phyloP scores from a whole-genome alignment of 1,140 invertebrate species.

The Stenopsyche tienmushanensis region DNA sequence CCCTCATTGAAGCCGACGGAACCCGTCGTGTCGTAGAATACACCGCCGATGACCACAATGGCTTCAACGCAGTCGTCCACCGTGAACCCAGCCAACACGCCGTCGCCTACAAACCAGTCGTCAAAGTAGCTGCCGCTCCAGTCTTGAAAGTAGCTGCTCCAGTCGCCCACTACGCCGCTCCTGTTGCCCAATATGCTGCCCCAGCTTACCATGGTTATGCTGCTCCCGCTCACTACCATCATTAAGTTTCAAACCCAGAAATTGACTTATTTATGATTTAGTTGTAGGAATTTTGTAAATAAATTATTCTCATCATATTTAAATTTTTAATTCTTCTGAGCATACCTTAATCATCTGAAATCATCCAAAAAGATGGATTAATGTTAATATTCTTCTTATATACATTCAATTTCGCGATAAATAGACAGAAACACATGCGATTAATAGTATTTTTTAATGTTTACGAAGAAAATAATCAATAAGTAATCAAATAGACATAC shows the following conservation, averaged over 20 bases:
- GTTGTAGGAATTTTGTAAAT: slow-evolving; percentile 21
- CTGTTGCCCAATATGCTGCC: slow-evolving; percentile 43
- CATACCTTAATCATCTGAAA: no score
- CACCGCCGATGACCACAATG: slow-evolving; percentile 69
- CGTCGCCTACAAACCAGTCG: slow-evolving; percentile 47
- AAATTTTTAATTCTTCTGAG: slow-evolving; percentile 2
- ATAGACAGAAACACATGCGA: no score
- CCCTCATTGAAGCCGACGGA: slow-evolving; percentile 65
- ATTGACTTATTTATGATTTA: slow-evolving; percentile 27
- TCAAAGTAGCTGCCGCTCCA: slow-evolving; percentile 2
- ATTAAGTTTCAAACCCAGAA: slow-evolving; percentile 3
- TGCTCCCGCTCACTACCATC: slow-evolving; percentile 23
- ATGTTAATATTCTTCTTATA: no score
- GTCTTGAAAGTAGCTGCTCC: slow-evolving; percentile 24
- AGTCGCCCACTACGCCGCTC: slow-evolving; percentile 41
- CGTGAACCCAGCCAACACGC: slow-evolving; percentile 58
- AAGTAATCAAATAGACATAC: no score
- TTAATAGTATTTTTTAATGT: no score
- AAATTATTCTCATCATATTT: slow-evolving; percentile 17
- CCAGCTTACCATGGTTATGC: background rate
- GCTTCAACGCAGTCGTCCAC: slow-evolving; percentile 68
- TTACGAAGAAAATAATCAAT: no score
- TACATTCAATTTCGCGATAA: no score
- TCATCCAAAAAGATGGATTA: no score
- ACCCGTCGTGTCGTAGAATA: slow-evolving; percentile 71